Base-by-base conservation (phyloP, 2,888 invertebrate genomes). In the Agonopterix alstromeriana region DNA sequence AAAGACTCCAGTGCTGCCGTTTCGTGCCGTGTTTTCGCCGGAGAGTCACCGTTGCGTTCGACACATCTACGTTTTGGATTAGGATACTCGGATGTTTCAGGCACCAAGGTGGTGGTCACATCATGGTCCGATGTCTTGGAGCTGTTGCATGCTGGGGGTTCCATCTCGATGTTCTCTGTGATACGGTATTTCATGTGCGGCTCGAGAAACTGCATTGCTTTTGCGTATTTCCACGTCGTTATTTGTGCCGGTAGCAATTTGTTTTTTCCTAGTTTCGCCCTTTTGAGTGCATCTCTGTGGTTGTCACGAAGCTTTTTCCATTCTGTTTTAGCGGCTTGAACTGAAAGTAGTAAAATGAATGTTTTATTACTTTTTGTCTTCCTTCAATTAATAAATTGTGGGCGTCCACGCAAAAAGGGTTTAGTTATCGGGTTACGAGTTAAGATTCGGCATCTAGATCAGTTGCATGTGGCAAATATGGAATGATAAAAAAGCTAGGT, bases 181-280 rank as follows among this genome's bases (percentile, higher is more conserved):
- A 86, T 83, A 12, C 86, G 73, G 55, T 87, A 85, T 53, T 86
- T 86, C 85, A 86, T 86, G 50, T 83, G 81, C 0, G 86, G 86
- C 51, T 87, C 86, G 0, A 87, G 66, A 52, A 86, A 87, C 56
- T 86, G 85, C 86, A 87, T 86, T 0, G 75, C 76, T 57, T 85
- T 87, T 9, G 85, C 86, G 50, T 86, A 87, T 54, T 87, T 87
- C 86, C 86, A 87, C 8, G 85, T 87, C 1, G 86, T 87, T 35
- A 87, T 80, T 57, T 85, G 85, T 17, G 86, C 84, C 0, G 86
- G 86, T 40, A 86, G 57, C 46, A 86, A 62, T 64, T 86, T 85
- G 53, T 86, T 86, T 54, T 82, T 85, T 3, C 86, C 86, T 4
- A 86, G 65, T 56, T 86, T 86, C 0, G 86, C 86, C 54, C 86